phyloP scores from a whole-genome alignment of 1,140 invertebrate genomes.

The Apis florea region DNA sequence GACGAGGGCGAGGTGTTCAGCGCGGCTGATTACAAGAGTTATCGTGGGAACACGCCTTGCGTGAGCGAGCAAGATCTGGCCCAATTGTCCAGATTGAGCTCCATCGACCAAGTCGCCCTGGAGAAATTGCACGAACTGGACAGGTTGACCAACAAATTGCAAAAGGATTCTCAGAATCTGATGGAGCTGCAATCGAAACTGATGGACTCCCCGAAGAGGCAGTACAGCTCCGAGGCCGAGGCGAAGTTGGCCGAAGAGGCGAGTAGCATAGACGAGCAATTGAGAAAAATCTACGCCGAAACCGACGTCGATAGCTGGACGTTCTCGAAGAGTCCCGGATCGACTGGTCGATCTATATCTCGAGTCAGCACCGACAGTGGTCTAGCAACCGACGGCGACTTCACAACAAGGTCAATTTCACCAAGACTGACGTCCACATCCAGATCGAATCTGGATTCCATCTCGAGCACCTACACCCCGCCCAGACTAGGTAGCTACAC shows the following conservation, averaged over 20 bases:
- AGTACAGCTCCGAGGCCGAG: slow-evolving; percentile 82
- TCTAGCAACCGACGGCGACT: slow-evolving; percentile 78
- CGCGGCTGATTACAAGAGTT: slow-evolving; percentile 89
- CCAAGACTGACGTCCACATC: slow-evolving; percentile 76
- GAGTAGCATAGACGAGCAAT: slow-evolving; percentile 86
- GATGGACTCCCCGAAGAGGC: slow-evolving; percentile 81
- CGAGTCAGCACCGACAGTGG: slow-evolving; percentile 78
- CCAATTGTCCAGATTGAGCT: slow-evolving; percentile 86
- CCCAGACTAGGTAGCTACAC: slow-evolving; percentile 71
- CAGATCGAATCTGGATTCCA: slow-evolving; percentile 76
- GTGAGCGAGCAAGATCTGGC: slow-evolving; percentile 89
- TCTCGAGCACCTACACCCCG: slow-evolving; percentile 74
- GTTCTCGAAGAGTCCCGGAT: slow-evolving; percentile 83
- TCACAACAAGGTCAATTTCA: slow-evolving; percentile 77
- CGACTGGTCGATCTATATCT: slow-evolving; percentile 76
- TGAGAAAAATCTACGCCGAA: slow-evolving; percentile 85
- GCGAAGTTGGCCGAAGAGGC: slow-evolving; percentile 83
- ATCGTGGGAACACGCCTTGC: slow-evolving; percentile 86
- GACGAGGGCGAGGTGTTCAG: slow-evolving; percentile 86
- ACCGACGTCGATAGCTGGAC: slow-evolving; percentile 86
- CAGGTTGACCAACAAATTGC: slow-evolving; percentile 86
- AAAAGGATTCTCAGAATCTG: slow-evolving; percentile 89
- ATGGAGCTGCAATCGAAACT: slow-evolving; percentile 87
- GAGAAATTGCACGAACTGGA: slow-evolving; percentile 90
- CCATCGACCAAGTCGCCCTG: slow-evolving; percentile 88